Evolutionary conservation across 2,797 vertebrate genomes (phyloP).

Genomic region (Peromyscus nudipes): DNA sequence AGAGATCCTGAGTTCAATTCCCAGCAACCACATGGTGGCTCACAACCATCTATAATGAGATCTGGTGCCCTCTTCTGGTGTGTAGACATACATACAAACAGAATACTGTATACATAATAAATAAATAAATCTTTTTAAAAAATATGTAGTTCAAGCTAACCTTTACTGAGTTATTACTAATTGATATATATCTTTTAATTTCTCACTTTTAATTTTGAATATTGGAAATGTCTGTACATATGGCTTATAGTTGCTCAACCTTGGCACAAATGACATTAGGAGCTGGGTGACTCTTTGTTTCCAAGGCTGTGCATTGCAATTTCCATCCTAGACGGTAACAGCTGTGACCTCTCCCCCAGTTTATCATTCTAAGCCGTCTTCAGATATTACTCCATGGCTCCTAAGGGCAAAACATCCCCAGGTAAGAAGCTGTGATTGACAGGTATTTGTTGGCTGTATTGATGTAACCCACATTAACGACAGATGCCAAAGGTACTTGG

Average conservation of each 20-base stretch:
- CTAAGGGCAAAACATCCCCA: neutral
- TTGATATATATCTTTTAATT: neutral
- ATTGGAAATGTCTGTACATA: neutral
- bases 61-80: too few species aligned
- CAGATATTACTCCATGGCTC: neutral
- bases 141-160: neutral
- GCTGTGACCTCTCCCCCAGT: neutral
- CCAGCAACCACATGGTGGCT: too few species aligned
- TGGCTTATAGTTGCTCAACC: neutral
- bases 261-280: neutral
- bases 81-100: too few species aligned
- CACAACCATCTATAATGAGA: too few species aligned
- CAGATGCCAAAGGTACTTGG: neutral
- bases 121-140: too few species aligned
- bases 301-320: neutral
- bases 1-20: too few species aligned
- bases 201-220: neutral
- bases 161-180: constrained; percentile 25
- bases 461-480: neutral
- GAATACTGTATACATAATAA: too few species aligned
- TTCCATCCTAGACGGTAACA: neutral
- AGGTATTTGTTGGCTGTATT: neutral
- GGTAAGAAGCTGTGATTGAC: neutral
- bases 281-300: neutral
- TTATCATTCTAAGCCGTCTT: neutral